Evolutionary conservation across 2,797 vertebrate species (phyloP), one percentile per base, ranked within the genome.

Genomic region (Tenualosa ilisha): DNA sequence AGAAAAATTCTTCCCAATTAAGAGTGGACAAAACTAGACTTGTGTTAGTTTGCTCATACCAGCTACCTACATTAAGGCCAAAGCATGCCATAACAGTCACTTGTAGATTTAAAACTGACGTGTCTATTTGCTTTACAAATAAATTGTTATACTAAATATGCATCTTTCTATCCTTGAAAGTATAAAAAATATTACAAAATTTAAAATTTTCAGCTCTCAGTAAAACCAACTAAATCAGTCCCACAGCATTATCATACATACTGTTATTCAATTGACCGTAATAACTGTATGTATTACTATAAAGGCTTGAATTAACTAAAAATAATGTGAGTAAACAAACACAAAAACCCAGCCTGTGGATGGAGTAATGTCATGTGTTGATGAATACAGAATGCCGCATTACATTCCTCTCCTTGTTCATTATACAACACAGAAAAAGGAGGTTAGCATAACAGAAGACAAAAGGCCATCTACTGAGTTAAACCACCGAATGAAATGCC

Each of bases 371-470:
- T 8, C 17, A 22, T 79, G 72, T 37, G 40, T 22, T 79, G 37
- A 46, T 79, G 72, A 79, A 79, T 79, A 79, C 17, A 79, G 40
- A 46, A 79, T 46, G 15, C 72, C 6, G 15, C 68, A 75, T 75
- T 3, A 43, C 68, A 75, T 75, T 75, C 40, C 72, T 79, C 72
- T 43, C 40, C 72, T 46, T 79, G 72, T 79, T 79, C 72, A 79
- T 79, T 46, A 46, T 79, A 40, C 72, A 22, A 79, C 7, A 79
- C 6, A 72, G 63, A 75, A 79, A 79, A 43, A 22, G 43, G 72
- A n/a, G 40, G 72, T 79, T 79, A 79, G 72, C 72, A 79, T 43
- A 79, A 79, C 72, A 79, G 72, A 79, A 79, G 72, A 79, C 72
- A 79, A 79, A 68, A 79, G 72, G 72, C 37, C 72, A 79, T 22